Conservation (phyloP, 2,113 vertebrate species). For the Psephotus haematonotus region DNA sequence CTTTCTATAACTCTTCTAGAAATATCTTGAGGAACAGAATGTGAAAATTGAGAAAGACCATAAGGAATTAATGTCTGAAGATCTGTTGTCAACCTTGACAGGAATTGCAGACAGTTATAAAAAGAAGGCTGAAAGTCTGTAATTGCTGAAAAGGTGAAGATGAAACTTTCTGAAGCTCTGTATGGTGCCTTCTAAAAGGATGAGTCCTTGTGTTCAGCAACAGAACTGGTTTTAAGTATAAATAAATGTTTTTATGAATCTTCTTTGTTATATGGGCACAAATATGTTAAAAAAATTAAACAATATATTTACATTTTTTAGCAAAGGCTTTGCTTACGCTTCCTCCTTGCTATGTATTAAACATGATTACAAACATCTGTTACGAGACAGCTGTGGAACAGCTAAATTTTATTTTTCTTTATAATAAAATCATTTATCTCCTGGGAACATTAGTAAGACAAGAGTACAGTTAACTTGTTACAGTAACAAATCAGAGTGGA, state of each 20-base stretch:
- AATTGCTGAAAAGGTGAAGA: background rate
- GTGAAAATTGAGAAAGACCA: conserved; percentile 61
- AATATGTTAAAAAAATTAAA: background rate
- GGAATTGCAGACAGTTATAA: conserved; percentile 67
- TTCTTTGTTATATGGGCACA: background rate
- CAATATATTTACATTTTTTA: background rate
- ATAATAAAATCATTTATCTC: background rate
- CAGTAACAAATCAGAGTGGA: background rate
- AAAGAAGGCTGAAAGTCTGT: conserved; percentile 59
- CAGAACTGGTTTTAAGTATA: background rate
- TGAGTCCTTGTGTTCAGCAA: background rate
- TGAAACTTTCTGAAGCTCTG: background rate
- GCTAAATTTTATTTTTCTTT: background rate
- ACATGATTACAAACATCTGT: background rate
- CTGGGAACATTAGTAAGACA: background rate
- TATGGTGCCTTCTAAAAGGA: background rate
- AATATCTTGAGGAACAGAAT: conserved; percentile 76
- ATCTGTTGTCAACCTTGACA: conserved; percentile 60
- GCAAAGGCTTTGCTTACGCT: background rate
- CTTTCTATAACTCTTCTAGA: conserved; percentile 60
- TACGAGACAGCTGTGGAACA: background rate
- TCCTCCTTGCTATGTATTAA: background rate
- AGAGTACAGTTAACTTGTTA: background rate
- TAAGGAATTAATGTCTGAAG: conserved; percentile 72
- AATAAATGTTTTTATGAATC: background rate